These are phyloP conservation scores for Meteorus cinctellus DNA, from an alignment of 2,888 invertebrate genomes.

Conservation along the genomic window DNA sequence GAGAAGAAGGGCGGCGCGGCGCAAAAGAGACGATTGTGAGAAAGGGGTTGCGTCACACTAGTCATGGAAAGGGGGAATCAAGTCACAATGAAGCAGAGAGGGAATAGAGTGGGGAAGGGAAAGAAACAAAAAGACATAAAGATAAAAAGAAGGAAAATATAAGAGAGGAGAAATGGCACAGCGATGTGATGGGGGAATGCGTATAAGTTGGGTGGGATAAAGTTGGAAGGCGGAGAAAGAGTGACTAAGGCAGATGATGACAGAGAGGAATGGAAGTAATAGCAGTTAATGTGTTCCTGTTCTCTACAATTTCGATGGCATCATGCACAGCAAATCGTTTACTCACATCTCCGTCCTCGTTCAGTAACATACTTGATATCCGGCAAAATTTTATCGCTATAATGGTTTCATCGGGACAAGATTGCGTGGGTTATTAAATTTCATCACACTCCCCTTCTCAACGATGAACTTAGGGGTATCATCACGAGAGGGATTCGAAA, in stretches of 20 bases:
- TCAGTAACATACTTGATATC: slow-evolving; percentile 18
- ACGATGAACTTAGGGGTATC: slow-evolving; percentile 29
- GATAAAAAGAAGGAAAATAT: slow-evolving; percentile 26
- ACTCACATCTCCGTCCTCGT: not conserved
- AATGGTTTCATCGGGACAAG: slow-evolving; percentile 42
- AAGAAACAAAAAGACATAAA: not conserved
- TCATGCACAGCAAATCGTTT: slow-evolving; percentile 46
- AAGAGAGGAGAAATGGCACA: slow-evolving; percentile 47
- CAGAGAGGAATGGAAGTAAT: slow-evolving; percentile 62
- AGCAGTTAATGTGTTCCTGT: slow-evolving; percentile 59
- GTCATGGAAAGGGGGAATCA: slow-evolving; percentile 32
- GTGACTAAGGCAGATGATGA: slow-evolving; percentile 56
- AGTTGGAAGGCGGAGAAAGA: slow-evolving; percentile 44
- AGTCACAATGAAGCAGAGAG: slow-evolving; percentile 31
- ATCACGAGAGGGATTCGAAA: slow-evolving; percentile 28
- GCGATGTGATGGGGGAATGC: slow-evolving; percentile 49
- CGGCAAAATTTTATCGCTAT: slow-evolving; percentile 41
- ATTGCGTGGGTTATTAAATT: slow-evolving; percentile 42
- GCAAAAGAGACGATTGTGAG: slow-evolving; percentile 39
- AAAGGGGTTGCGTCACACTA: slow-evolving; percentile 45
- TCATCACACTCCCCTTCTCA: slow-evolving; percentile 27
- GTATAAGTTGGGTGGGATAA: slow-evolving; percentile 42
- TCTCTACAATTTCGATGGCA: slow-evolving; percentile 47
- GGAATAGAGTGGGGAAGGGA: slow-evolving; percentile 26
- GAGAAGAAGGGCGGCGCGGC: slow-evolving; percentile 43